Evolutionary conservation across 2,797 vertebrate genomes (phyloP).

Genomic region (Macropodus opercularis): DNA sequence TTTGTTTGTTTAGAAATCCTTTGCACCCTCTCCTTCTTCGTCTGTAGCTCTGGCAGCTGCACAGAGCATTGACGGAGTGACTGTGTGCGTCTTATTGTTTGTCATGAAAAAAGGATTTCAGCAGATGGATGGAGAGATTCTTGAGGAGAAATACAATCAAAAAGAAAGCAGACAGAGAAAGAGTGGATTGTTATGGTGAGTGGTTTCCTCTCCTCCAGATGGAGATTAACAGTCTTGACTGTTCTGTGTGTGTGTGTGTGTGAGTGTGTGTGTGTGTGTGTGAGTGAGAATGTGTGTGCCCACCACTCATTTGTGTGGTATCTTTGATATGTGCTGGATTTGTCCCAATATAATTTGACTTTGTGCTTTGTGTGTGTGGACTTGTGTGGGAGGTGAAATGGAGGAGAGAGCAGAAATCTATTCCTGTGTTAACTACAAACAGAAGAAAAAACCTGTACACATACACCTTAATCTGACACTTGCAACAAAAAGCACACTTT

Average conservation of each 20-base stretch:
- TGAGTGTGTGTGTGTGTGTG: background rate
- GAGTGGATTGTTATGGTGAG: conserved; percentile 41
- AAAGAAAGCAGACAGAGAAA: conserved; percentile 33
- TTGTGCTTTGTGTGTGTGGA: conserved; percentile 20
- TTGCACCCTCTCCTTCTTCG: background rate
- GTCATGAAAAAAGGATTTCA: conserved; percentile 59
- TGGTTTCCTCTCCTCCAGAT: conserved; percentile 17
- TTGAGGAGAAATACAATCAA: conserved; percentile 42
- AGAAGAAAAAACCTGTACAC: conserved; percentile 14
- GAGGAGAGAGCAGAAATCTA: conserved; percentile 11
- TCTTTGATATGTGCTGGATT: conserved; percentile 33
- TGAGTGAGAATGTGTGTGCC: background rate
- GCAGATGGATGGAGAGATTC: conserved; percentile 55
- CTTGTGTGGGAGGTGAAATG: conserved; percentile 30
- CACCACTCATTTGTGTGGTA: background rate
- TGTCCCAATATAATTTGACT: conserved; percentile 47
- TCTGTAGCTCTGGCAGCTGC: conserved; percentile 31
- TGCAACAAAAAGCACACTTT: conserved; percentile 37
- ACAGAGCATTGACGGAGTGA: conserved; percentile 32
- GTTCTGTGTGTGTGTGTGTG: conserved; percentile 4
- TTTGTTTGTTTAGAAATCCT: background rate
- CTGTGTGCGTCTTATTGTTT: conserved; percentile 42
- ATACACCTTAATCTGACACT: conserved; percentile 30
- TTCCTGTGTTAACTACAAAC: conserved; percentile 25
- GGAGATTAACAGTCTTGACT: conserved; percentile 13